These are phyloP conservation scores for Epicauta chinensis DNA, from an alignment of 1,140 invertebrate genomes.

Conservation along the genomic window DNA sequence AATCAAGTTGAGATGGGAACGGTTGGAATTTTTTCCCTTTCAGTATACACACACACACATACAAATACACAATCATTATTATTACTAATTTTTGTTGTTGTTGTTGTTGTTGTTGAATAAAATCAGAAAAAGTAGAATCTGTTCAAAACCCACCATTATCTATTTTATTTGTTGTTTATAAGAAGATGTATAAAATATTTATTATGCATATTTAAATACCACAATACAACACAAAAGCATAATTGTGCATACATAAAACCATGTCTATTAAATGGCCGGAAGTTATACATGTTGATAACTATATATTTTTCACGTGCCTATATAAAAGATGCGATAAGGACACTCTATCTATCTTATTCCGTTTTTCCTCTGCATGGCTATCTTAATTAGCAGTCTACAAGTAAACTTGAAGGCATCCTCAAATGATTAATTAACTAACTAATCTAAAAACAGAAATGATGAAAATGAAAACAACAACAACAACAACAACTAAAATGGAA, in stretches of 20 bases:
- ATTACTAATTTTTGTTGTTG: too few species aligned
- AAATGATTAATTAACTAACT: slow-evolving; percentile 12
- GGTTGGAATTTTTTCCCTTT: slow-evolving; percentile 22
- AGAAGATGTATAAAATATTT: background rate
- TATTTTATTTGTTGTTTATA: too few species aligned
- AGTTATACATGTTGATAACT: slow-evolving; percentile 12
- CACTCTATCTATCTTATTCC: too few species aligned
- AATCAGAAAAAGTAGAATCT: too few species aligned
- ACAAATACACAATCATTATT: slow-evolving; percentile 2
- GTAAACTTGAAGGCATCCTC: slow-evolving; percentile 2
- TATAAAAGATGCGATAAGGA: slow-evolving; percentile 9
- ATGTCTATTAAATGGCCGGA: slow-evolving; percentile 5
- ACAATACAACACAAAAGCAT: slow-evolving; percentile 18
- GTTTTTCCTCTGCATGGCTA: background rate
- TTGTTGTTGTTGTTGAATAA: too few species aligned
- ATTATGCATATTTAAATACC: slow-evolving; percentile 9
- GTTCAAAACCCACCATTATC: too few species aligned
- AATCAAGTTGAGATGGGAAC: slow-evolving; percentile 24
- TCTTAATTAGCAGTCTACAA: slow-evolving; percentile 15
- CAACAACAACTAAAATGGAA: too few species aligned
- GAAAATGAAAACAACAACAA: too few species aligned
- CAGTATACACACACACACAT: slow-evolving; percentile 10
- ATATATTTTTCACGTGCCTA: slow-evolving; percentile 12
- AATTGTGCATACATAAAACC: slow-evolving; percentile 13
- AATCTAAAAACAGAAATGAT: background rate